phyloP scores from a whole-genome alignment of 2,888 invertebrate species.

The Morpho deidamia region DNA sequence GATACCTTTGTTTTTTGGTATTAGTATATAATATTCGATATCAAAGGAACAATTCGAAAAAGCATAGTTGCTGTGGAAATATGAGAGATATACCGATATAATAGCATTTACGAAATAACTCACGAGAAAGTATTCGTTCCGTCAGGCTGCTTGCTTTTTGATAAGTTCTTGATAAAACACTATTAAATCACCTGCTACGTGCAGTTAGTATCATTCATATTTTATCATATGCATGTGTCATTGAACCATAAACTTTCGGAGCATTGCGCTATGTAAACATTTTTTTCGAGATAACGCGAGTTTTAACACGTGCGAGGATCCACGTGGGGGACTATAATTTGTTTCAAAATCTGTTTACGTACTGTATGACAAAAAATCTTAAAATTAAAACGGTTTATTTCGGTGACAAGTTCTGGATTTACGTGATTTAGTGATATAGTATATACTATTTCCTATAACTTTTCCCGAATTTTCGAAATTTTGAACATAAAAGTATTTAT shows the following conservation, averaged over 20 bases:
- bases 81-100: background rate
- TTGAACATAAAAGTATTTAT: no score
- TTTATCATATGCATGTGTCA: slow-evolving; percentile 26
- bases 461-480: no score
- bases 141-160: slow-evolving; percentile 17
- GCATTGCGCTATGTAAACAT: slow-evolving; percentile 23
- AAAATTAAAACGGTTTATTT: no score
- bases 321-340: slow-evolving; percentile 20
- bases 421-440: no score
- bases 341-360: no score
- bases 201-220: slow-evolving; percentile 13
- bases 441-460: no score
- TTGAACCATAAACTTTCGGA: slow-evolving; percentile 24
- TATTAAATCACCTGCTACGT: slow-evolving; percentile 18
- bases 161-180: slow-evolving; percentile 25
- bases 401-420: no score
- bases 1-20: no score
- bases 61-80: background rate
- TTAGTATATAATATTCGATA: no score
- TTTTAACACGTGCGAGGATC: slow-evolving; percentile 24
- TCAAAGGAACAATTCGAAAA: background rate
- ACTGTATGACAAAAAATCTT: no score
- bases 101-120: slow-evolving; percentile 9
- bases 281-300: slow-evolving; percentile 24
- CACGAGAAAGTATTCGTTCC: slow-evolving; percentile 9